phyloP scores from a whole-genome alignment of 2,113 vertebrate species.

The Prochilodus magdalenae region DNA sequence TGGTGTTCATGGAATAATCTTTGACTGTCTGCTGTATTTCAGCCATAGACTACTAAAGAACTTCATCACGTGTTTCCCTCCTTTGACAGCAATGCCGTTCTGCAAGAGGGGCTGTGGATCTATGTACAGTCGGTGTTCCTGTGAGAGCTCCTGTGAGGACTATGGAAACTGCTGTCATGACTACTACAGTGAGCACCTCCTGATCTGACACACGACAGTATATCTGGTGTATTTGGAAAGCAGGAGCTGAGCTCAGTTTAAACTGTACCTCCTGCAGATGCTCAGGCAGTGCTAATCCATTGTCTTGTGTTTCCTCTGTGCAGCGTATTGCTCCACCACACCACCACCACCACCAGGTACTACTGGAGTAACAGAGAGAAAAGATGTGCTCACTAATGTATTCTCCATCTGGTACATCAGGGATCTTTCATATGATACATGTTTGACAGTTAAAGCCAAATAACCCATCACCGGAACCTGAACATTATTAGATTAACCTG shows the following conservation, averaged over 20 bases:
- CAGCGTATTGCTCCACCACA: neutral
- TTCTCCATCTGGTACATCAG: too few species aligned
- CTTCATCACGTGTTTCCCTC: neutral
- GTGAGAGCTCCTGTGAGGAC: constrained; percentile 57
- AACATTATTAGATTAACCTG: too few species aligned
- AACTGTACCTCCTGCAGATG: neutral
- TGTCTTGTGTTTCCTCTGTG: neutral
- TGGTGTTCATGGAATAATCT: too few species aligned
- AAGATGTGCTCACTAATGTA: too few species aligned
- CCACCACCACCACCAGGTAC: neutral
- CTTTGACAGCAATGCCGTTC: neutral
- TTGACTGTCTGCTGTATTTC: too few species aligned
- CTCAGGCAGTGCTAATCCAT: neutral
- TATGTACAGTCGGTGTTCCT: constrained; percentile 67
- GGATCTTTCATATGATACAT: too few species aligned
- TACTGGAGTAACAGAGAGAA: neutral
- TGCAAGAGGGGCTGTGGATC: neutral
- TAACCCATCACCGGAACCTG: too few species aligned
- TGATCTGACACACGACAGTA: neutral
- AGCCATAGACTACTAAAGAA: too few species aligned
- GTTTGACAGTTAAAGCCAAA: too few species aligned
- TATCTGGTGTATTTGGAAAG: neutral
- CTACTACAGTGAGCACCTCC: constrained; percentile 50
- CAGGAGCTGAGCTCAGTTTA: neutral
- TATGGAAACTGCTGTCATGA: constrained; percentile 61